phyloP scores from a whole-genome alignment of 2,113 vertebrate genomes.

The Galbula dea region DNA sequence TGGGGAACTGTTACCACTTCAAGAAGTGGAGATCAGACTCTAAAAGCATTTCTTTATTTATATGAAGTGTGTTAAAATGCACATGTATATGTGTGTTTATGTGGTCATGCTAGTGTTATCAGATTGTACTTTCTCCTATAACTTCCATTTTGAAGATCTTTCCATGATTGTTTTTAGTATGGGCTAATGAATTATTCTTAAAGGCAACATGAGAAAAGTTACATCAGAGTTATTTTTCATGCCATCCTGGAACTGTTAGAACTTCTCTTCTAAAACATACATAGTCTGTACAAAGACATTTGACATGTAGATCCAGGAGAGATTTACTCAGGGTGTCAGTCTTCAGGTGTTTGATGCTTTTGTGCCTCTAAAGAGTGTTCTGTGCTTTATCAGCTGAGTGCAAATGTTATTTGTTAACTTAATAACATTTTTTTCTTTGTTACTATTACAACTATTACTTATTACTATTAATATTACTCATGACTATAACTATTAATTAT shows the following conservation, averaged over 20 bases:
- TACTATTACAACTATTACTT: too few relatives aligned
- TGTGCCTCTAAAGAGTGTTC: not conserved
- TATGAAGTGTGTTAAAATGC: not conserved
- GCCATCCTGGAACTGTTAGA: not conserved
- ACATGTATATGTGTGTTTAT: not conserved
- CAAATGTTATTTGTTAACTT: not conserved
- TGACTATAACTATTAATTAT: too few relatives aligned
- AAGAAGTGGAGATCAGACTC: not conserved
- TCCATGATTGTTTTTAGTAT: not conserved
- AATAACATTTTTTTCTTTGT: not conserved
- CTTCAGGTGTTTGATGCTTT: not conserved
- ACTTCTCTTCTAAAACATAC: not conserved
- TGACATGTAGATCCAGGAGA: not conserved
- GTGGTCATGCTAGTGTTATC: not conserved
- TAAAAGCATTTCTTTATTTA: not conserved
- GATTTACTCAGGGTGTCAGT: not conserved
- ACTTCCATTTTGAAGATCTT: not conserved
- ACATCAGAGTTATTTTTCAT: not conserved
- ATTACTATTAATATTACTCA: too few relatives aligned
- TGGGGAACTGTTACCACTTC: not conserved
- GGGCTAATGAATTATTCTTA: not conserved
- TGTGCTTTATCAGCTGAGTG: not conserved
- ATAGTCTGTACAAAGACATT: rapidly evolving
- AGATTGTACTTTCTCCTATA: not conserved
- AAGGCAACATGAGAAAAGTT: not conserved